phyloP scores from a whole-genome alignment of 2,797 vertebrate genomes.

The Sebastolobus alascanus region DNA sequence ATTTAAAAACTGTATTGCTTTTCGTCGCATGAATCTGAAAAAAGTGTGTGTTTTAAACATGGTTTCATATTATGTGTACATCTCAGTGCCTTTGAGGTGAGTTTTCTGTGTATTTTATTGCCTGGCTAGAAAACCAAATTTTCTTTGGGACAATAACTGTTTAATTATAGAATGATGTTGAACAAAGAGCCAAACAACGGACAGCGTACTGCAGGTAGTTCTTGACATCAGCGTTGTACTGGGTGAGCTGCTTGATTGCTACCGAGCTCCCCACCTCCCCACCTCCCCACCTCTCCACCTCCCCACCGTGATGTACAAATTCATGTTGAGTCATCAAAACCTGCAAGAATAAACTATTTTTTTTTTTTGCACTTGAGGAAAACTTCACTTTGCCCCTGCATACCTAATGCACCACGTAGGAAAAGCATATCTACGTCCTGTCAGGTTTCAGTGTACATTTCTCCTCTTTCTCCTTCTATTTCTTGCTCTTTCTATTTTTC shows the following conservation, averaged over 20 bases:
- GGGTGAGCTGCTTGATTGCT: constrained; percentile 36
- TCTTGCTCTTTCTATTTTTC: background rate
- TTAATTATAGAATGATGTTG: constrained; percentile 14
- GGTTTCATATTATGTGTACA: background rate
- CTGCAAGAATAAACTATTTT: background rate
- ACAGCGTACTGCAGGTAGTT: constrained; percentile 13
- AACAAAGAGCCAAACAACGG: constrained; percentile 15
- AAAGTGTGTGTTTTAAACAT: background rate
- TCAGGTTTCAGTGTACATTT: background rate
- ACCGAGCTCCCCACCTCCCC: background rate
- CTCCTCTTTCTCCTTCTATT: background rate
- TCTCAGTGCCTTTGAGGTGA: constrained; percentile 24
- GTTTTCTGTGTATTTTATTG: constrained; percentile 1
- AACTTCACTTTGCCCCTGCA: background rate
- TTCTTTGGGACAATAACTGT: background rate
- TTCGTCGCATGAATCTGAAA: background rate
- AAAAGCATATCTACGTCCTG: background rate
- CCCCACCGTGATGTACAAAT: background rate
- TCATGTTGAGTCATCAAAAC: constrained; percentile 40
- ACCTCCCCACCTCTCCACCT: background rate
- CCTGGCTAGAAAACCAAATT: constrained; percentile 11
- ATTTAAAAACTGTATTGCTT: background rate
- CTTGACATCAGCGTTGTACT: background rate
- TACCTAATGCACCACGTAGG: background rate
- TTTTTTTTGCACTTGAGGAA: background rate